Conservation (phyloP, 2,113 vertebrate species). For the Astatoreochromis straeleni region DNA sequence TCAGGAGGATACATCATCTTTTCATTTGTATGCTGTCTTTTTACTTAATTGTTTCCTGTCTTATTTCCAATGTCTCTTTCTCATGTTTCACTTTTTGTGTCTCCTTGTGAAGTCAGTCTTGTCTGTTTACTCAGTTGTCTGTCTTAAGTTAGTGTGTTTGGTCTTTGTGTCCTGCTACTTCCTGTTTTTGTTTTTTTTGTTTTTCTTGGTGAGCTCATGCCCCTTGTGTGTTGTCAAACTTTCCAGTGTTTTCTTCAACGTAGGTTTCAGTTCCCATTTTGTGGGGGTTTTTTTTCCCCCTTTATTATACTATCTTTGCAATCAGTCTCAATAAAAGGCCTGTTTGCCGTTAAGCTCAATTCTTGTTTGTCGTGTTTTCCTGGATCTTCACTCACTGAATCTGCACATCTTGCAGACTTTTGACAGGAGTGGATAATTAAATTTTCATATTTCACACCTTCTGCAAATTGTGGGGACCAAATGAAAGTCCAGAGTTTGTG, state of each 20-base stretch:
- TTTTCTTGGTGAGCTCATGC: neutral
- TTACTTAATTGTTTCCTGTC: no score
- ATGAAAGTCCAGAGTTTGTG: neutral
- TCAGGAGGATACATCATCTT: no score
- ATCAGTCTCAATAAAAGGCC: neutral
- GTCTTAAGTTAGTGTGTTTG: no score
- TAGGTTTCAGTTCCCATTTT: neutral
- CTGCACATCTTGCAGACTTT: neutral
- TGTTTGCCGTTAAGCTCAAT: neutral
- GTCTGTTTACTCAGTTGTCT: no score
- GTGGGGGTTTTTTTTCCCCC: fast-evolving
- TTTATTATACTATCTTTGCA: neutral
- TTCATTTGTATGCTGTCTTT: no score
- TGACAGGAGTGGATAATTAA: neutral
- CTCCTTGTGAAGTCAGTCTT: no score
- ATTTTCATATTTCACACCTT: neutral
- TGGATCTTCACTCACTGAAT: neutral
- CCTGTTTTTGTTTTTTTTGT: no score
- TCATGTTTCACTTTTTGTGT: no score
- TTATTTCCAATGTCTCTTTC: no score
- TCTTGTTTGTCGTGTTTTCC: neutral
- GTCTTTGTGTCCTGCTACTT: no score
- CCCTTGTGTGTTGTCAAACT: neutral
- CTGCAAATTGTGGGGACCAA: neutral
- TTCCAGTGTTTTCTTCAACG: neutral